These are phyloP conservation scores for Triops longicaudatus DNA, from an alignment of 1,140 invertebrate species.

Conservation along the genomic window DNA sequence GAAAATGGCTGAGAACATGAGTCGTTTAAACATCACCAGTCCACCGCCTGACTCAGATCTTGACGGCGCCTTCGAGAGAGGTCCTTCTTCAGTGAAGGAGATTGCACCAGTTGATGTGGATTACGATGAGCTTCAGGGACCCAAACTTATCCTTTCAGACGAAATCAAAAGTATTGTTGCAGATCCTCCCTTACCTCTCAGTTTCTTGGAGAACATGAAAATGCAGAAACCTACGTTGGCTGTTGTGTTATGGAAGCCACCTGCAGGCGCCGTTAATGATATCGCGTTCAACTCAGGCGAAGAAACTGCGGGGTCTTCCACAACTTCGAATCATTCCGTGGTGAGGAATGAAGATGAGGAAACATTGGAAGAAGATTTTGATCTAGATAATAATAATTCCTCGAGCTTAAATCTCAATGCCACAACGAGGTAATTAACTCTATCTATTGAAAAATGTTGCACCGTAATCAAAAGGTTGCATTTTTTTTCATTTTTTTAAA, in stretches of 20 bases:
- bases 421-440: neutral
- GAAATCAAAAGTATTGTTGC: neutral
- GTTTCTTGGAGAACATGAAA: neutral
- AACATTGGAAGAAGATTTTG: neutral
- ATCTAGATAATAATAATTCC: neutral
- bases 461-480: too few species aligned
- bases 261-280: neutral
- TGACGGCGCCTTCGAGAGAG: neutral
- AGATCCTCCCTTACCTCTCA: neutral
- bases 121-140: neutral
- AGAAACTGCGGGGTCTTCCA: neutral
- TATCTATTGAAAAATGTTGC: too few species aligned
- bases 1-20: slow-evolving; percentile 17
- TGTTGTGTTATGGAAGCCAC: neutral
- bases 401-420: neutral
- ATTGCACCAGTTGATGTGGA: neutral
- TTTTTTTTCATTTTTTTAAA: too few species aligned
- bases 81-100: neutral
- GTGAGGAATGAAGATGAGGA: neutral
- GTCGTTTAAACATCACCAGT: slow-evolving; percentile 14
- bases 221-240: neutral
- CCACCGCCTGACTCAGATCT: neutral
- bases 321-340: neutral
- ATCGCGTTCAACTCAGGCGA: neutral
- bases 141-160: slow-evolving; percentile 10